A percentile compares a stretch with the other conserved stretches of the same genome.
Conservation (phyloP, 37 sponge, comb jelly and placozoan genomes). For the Tethya wilhelma region DNA sequence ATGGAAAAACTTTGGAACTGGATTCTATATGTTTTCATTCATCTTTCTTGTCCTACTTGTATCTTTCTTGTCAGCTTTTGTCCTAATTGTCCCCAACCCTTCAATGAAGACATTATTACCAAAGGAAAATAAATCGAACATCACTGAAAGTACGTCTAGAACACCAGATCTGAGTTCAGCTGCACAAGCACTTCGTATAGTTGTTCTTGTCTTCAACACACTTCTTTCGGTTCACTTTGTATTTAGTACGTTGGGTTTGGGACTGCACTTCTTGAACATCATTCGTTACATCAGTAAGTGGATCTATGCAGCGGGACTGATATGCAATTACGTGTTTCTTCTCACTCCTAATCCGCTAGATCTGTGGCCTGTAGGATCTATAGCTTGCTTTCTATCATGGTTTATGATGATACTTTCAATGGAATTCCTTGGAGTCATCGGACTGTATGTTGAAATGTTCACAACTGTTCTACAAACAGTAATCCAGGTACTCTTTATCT, state of each 20-base stretch:
- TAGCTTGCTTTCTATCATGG: slow-evolving; percentile 80
- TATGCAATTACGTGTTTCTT: slow-evolving; percentile 27
- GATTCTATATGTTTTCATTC: slow-evolving; percentile 8
- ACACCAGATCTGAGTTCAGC: neutral
- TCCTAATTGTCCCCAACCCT: slow-evolving; percentile 20
- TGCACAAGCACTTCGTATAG: neutral
- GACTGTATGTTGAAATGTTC: slow-evolving; percentile 85
- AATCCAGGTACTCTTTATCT: slow-evolving; percentile 51
- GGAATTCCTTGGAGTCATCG: slow-evolving; percentile 62
- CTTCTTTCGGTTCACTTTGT: neutral
- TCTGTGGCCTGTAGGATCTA: slow-evolving; percentile 65
- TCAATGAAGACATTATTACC: too few species aligned
- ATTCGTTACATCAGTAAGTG: neutral
- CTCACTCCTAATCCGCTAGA: slow-evolving; percentile 23
- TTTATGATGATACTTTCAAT: slow-evolving; percentile 50
- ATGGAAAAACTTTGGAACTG: slow-evolving; percentile 76
- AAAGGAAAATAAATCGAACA: too few species aligned
- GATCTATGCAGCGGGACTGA: neutral
- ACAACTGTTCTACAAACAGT: slow-evolving; percentile 60
- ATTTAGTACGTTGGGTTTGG: neutral
- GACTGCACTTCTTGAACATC: neutral
- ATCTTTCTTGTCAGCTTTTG: slow-evolving; percentile 60
- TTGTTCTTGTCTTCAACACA: neutral
- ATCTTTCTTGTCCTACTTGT: slow-evolving; percentile 45
- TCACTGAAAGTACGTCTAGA: too few species aligned